phyloP scores from a whole-genome alignment of 1,140 invertebrate genomes.

The Bombus consobrinus region DNA sequence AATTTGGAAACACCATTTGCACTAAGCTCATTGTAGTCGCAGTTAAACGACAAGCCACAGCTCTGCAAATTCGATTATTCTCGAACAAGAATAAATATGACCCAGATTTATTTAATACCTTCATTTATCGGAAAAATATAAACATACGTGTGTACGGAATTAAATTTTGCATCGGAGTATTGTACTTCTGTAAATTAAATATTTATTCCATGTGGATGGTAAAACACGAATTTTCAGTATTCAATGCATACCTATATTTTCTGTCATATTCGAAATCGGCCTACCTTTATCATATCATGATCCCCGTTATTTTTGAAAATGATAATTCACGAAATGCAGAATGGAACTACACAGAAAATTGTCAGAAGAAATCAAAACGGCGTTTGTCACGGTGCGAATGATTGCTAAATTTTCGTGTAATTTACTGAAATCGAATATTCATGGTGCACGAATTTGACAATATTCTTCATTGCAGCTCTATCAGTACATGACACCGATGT shows the following conservation, averaged over 20 bases:
- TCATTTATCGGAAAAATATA: not conserved
- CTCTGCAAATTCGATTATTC: not conserved
- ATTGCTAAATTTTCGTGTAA: constrained; percentile 47
- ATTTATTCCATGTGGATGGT: not conserved
- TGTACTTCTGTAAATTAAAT: not conserved
- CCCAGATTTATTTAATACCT: not conserved
- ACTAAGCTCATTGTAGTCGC: not conserved
- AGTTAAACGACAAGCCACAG: not conserved
- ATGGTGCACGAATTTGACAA: constrained; percentile 78
- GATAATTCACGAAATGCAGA: not conserved
- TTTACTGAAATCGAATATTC: constrained; percentile 77
- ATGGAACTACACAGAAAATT: too few species aligned
- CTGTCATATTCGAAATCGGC: not conserved
- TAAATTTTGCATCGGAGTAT: not conserved
- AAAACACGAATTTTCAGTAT: not conserved
- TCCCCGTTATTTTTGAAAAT: not conserved
- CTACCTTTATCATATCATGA: not conserved
- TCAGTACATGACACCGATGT: constrained; percentile 68
- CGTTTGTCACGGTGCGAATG: not conserved
- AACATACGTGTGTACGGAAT: not conserved
- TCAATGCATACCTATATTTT: not conserved
- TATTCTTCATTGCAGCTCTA: constrained; percentile 73
- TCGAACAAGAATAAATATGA: not conserved
- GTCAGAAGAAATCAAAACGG: not conserved
- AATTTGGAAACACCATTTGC: not conserved